Base-by-base conservation (phyloP, 2,797 vertebrate genomes). In the Sphenopsis melanotis region DNA sequence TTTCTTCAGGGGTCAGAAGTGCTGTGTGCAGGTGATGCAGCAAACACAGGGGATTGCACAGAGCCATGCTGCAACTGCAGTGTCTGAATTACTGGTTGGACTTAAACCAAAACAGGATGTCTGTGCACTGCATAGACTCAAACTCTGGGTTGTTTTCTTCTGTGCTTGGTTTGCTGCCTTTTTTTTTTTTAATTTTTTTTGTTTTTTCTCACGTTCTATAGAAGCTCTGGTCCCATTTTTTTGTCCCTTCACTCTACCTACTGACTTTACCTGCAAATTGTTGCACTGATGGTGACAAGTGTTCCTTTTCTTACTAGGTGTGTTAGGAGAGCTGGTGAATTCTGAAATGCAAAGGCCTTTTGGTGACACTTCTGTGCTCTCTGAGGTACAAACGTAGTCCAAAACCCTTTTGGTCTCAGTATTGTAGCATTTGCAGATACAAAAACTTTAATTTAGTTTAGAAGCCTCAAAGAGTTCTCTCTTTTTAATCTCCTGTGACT, bases 221-320 rank as follows among this genome's bases (percentile, higher is more conserved):
- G 49, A 59, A 29, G 17, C 70, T 83, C 26, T 11, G 11, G 27
- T 70, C 15, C 37, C 22, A 4, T 53, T 9, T 52, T 13, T 13
- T 50, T 72, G 12, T 50, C 5, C 47, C 41, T 65, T 46, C 46
- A 20, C 18, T 61, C 55, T 74, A 34, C 44, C 50, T 41, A 2
- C 37, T 57, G 64, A 69, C 39, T 83, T 86, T 46, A 57, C 20
- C 5, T 65, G 39, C 52, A 63, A 24, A 24, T 50, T 0, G 1
- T 66, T 60, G 32, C 49, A 10, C 65, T 86, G 37, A 34, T 49
- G 55, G 17, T 94, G 68, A 92, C 41, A 36, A 41, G 7, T 44
- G 32, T 89, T 16, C 49, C 8, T 87, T 92, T 90, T 89, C n/a
- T 92, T 50, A 44, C 57, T 50, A 97, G 96, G 83, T 84, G 19